phyloP scores from a whole-genome alignment of 2,113 vertebrate species.

The Arenaria interpres region DNA sequence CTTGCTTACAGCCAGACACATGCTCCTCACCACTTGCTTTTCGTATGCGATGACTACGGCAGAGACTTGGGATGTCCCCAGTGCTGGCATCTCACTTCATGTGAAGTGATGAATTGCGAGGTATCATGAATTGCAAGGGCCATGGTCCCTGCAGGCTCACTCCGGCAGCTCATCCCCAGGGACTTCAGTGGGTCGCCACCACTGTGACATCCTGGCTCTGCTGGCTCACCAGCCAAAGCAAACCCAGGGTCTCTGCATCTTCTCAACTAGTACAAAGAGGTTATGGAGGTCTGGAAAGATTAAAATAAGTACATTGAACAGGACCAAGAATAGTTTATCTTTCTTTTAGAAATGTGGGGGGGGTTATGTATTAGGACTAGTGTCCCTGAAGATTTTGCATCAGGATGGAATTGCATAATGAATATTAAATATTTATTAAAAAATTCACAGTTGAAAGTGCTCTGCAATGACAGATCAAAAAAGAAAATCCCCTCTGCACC shows the following conservation, averaged over 20 bases:
- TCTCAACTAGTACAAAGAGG: neutral
- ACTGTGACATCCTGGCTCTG: neutral
- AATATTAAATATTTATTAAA: neutral
- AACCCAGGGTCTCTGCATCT: neutral
- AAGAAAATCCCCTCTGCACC: neutral
- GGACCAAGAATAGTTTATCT: neutral
- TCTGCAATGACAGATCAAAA: neutral
- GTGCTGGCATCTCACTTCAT: neutral
- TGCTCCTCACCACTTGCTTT: neutral
- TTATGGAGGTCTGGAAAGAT: neutral
- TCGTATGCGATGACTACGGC: accelerated
- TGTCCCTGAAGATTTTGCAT: neutral
- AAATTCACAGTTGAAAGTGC: neutral
- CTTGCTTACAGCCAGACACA: neutral
- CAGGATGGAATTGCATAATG: neutral
- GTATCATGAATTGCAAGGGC: neutral
- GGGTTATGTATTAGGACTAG: neutral
- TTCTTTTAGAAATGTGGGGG: neutral
- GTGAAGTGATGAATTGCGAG: no score
- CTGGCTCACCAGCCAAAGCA: neutral
- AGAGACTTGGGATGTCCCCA: neutral
- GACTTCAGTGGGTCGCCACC: neutral
- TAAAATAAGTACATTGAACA: neutral
- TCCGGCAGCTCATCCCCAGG: neutral
- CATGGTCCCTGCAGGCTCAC: neutral